Evolutionary conservation across 2,113 vertebrate genomes (phyloP), one percentile per base, ranked within the genome.

Genomic region (Sapayoa aenigma): DNA sequence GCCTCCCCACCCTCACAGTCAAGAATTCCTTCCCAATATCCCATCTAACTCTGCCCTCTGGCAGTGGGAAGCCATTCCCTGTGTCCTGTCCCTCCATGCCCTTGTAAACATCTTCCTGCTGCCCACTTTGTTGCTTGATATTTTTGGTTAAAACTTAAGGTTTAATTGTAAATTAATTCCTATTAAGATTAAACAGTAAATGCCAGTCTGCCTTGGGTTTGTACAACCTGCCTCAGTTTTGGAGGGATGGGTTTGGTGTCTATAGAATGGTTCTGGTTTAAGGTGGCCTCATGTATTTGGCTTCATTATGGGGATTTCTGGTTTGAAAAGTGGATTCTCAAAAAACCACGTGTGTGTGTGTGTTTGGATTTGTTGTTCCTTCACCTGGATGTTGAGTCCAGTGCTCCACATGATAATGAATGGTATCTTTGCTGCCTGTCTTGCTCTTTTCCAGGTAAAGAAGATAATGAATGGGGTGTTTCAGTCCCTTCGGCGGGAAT

Each of bases 381-480:
- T 60, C 20, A 11, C 42, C 23, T 76, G 58, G 42, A 9, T 80
- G 23, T 30, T 23, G 24, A 52, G 23, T 68, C 53, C 31, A 31
- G 20, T 76, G 66, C 30, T 56, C 59, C 39, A 5, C 20, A 1
- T n/a, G 18, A 19, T 35, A 15, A n/a, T n/a, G 37, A 78, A 9
- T 13, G 2, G 0, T 37, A 2, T 46, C 21, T 66, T 22, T 66
- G 28, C 62, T 47, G 75, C 24, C 35, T 66, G 8, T 18, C 37
- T 22, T n/a, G 47, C 7, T 33, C 39, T 93, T 19, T 27, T 72
- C 2, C 97, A 99, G 99, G 99, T 99, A 37, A 99, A 99, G 97
- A 99, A 98, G 60, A 99, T 99, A 84, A 99, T 99, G 99, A 99
- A 99, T 8, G 98, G 98, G 5, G 99, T 99, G 11, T 99, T 99